A percentile compares a stretch with the other conserved stretches of the same genome.
These are phyloP conservation scores for Iguana delicatissima DNA, from an alignment of 2,797 vertebrate species.

Conservation along the genomic window DNA sequence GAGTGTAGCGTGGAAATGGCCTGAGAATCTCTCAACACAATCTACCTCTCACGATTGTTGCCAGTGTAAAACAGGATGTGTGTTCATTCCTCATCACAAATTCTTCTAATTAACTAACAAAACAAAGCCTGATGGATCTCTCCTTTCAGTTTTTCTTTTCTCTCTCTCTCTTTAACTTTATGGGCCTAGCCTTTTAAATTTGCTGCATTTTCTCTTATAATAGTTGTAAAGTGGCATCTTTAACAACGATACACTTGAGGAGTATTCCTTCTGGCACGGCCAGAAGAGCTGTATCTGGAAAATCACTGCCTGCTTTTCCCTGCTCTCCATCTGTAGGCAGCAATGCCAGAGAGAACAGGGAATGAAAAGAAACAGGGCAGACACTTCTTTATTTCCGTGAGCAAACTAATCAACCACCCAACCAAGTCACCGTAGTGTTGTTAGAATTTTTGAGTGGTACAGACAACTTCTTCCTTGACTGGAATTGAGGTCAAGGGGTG, in stretches of 20 bases:
- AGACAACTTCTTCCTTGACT: too few species aligned
- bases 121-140: background rate
- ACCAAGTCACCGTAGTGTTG: background rate
- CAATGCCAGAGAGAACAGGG: constrained; percentile 2
- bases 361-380: constrained; percentile 16
- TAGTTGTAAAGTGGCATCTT: background rate
- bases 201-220: background rate
- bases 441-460: too few species aligned
- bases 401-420: background rate
- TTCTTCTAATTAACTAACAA: background rate
- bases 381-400: background rate
- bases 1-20: too few species aligned
- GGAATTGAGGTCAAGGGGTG: too few species aligned
- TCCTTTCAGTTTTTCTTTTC: background rate
- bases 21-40: background rate
- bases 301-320: constrained; percentile 22
- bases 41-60: background rate
- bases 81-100: background rate
- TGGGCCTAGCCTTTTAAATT: constrained; percentile 8
- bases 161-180: background rate
- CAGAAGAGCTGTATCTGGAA: constrained; percentile 24
- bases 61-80: background rate
- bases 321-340: constrained; percentile 25
- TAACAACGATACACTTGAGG: constrained; percentile 2
- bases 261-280: constrained; percentile 11